These are phyloP conservation scores for Rhinopithecus roxellana DNA, from an alignment of 2,113 vertebrate genomes.

Conservation along the genomic window DNA sequence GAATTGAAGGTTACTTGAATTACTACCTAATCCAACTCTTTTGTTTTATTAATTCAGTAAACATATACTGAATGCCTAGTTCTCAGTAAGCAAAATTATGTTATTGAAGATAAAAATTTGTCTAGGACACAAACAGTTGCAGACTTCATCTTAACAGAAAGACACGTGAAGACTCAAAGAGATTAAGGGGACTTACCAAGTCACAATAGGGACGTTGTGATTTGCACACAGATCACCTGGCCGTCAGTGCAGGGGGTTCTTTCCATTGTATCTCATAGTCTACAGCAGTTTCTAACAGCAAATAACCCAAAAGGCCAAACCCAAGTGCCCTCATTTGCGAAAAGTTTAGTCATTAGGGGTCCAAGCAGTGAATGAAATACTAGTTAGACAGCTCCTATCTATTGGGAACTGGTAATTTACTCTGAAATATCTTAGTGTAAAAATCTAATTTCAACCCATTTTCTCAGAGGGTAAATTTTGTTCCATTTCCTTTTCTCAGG, in stretches of 20 bases:
- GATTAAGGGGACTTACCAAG: not conserved
- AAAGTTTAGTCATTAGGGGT: not conserved
- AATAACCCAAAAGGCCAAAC: not conserved
- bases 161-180: not conserved
- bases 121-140: not conserved
- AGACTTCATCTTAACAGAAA: not conserved
- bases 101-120: not conserved
- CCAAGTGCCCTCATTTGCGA: not conserved
- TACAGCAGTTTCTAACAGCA: not conserved
- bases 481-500: conserved; percentile 80
- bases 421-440: conserved; percentile 69
- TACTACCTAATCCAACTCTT: not conserved
- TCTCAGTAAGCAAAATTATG: not conserved
- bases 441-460: conserved; percentile 76
- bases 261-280: not conserved
- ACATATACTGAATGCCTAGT: not conserved
- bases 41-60: not conserved
- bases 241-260: not conserved
- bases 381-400: not conserved
- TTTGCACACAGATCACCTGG: not conserved
- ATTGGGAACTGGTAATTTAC: conserved; percentile 54
- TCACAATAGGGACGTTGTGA: not conserved
- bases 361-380: conserved; percentile 1
- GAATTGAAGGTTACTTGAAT: not conserved
- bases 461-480: conserved; percentile 78